phyloP scores from a whole-genome alignment of 2,888 invertebrate genomes.

The Ceramica pisi region DNA sequence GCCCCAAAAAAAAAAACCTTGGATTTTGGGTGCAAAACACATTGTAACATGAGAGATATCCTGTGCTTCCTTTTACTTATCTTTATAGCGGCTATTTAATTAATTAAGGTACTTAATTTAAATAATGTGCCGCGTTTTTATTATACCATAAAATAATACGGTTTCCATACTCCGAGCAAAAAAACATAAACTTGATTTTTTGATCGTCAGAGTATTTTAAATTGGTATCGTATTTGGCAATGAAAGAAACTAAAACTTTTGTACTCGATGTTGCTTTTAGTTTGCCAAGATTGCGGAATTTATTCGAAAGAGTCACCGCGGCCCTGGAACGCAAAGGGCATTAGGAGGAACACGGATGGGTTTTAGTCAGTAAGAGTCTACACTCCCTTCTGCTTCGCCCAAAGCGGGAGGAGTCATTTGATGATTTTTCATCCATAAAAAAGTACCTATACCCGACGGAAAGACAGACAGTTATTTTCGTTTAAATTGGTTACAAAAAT shows the following conservation, averaged over 20 bases:
- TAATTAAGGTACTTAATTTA: constrained; percentile 12
- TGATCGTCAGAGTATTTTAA: neutral
- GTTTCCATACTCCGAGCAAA: neutral
- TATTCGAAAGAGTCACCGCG: too few species aligned
- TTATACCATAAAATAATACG: constrained; percentile 17
- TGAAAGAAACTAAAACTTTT: neutral
- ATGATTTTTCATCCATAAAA: too few species aligned
- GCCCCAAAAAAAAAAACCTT: too few species aligned
- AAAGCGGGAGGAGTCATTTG: too few species aligned
- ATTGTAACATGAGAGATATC: constrained; percentile 5
- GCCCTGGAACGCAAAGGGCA: too few species aligned
- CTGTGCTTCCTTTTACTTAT: constrained; percentile 18
- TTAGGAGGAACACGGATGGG: too few species aligned
- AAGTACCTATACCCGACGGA: too few species aligned
- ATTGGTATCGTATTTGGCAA: neutral
- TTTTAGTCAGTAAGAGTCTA: too few species aligned
- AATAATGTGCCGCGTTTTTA: constrained; percentile 17
- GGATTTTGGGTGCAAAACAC: neutral
- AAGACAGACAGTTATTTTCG: too few species aligned
- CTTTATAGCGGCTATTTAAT: constrained; percentile 20
- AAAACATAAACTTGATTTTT: constrained; percentile 1
- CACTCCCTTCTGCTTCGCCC: too few species aligned
- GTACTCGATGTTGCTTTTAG: too few species aligned
- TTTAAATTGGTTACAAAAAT: neutral
- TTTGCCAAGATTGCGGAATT: too few species aligned